Evolutionary conservation across 1,140 invertebrate species (phyloP), one percentile per base, ranked within the genome.

Genomic region (Zaprionus nigranus): DNA sequence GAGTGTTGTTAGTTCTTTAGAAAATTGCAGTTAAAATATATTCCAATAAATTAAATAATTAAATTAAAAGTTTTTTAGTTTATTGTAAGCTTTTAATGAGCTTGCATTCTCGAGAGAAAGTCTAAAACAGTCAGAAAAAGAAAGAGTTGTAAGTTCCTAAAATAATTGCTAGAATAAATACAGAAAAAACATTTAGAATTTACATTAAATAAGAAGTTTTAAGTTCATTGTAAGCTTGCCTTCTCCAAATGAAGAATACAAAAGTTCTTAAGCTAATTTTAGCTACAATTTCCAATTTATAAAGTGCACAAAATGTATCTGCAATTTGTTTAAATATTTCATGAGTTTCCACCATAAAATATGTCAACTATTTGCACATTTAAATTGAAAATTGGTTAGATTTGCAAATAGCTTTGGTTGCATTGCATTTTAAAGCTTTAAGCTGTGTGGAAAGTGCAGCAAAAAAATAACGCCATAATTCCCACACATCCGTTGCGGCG

Each of bases 401-500:
- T 46, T 26, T 34, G 15, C 28, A 54, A 59, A 17, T 53, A n/a
- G 38, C 38, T 54, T n/a, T n/a, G 1, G 7, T 4, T 46, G 53
- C 38, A 43, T 22, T 64, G 12, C 2, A 2, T 56, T 40, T 66
- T 58, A 66, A 36, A 49, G 68, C 20, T 71, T 57, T n/a, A 71
- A 64, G 53, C 51, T 54, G n/a, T 40, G 15, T 30, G 34, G 5
- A 26, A 17, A 26, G 5, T 65, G 58, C 22, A 7, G 49, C 64
- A 60, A 40, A 40, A 30, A 62, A 67, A 51, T 46, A 40, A 15
- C 60, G 60, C 61, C 68, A 85, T 63, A 78, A 74, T 64, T 78
- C 82, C 78, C 75, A 78, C 51, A 68, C 60, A 72, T 70, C 74
- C 74, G 78, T 57, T 85, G 78, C 57, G 82, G 59, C 67, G 26